A percentile compares a stretch with the other conserved stretches of the same genome.
These are phyloP conservation scores for Uropetala carovei DNA, from an alignment of 2,888 invertebrate genomes.

Conservation along the genomic window DNA sequence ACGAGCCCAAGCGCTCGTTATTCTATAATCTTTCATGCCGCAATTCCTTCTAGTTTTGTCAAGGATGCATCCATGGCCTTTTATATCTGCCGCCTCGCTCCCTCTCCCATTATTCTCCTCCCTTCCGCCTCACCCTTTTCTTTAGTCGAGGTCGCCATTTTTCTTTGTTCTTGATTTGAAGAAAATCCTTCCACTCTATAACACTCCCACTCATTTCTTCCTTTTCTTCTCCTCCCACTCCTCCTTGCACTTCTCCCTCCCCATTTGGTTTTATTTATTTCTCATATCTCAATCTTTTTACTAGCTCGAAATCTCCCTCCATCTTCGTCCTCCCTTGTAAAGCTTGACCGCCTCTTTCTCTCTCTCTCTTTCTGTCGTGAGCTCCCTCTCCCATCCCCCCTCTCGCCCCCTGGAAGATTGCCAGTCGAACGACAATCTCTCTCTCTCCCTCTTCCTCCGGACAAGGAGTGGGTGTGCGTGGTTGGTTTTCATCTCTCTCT, in stretches of 20 bases:
- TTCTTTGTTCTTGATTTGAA: conserved; percentile 14
- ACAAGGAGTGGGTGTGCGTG: neutral
- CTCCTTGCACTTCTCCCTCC: neutral
- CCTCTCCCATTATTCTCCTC: neutral
- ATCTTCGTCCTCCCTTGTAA: conserved; percentile 23
- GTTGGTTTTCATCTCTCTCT: neutral
- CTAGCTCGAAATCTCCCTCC: conserved; percentile 34
- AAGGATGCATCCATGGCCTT: too few species aligned
- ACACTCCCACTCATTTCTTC: neutral
- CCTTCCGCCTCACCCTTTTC: neutral
- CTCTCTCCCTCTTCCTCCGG: conserved; percentile 21
- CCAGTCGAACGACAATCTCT: conserved; percentile 48
- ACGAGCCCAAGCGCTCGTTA: neutral
- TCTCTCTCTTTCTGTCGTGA: neutral
- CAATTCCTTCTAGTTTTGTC: neutral
- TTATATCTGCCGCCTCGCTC: neutral
- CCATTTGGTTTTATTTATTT: conserved; percentile 46
- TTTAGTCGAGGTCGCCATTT: conserved; percentile 3
- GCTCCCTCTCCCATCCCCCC: neutral
- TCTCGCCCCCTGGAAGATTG: conserved; percentile 11
- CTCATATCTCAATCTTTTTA: conserved; percentile 60
- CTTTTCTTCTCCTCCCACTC: neutral
- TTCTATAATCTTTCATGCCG: neutral
- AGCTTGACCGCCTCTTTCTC: conserved; percentile 38
- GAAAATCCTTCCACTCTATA: neutral